Base-by-base conservation (phyloP, 53 echinoderm and acorn worm genomes). In the Holothuria scabra region DNA sequence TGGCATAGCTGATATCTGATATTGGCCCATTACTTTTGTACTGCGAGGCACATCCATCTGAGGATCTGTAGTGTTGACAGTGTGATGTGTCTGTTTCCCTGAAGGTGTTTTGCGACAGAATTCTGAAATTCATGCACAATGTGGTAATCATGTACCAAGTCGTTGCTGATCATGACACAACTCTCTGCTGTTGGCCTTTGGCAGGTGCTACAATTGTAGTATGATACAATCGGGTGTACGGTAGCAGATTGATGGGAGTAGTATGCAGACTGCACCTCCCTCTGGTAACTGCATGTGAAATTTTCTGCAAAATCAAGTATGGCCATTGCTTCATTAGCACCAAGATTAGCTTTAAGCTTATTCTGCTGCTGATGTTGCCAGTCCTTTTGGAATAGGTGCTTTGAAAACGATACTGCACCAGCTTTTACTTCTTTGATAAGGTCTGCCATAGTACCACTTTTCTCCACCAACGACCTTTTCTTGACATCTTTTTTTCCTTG, bases 301-400 rank as follows among this genome's bases (percentile, higher is more conserved):
- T 92, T 92, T 48, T 92, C 86, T 1, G 92, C 86, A 60, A 92
- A 92, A 61, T 92, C 89, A 11, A 67, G 56, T 7, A 89, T 33
- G 7, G 29, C 66, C 55, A 85, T 21, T 7, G 82, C 88, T 34
- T 69, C 74, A 78, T 81, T 46, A 1, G 16, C 38, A 0, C 46
- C 23, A 7, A 91, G 56, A 12, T 84, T 79, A 4, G 1, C 12
- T 20, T 37, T 60, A 4, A 86, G 85, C 8, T 14, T 1, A 22
- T 25, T 2, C 46, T 75, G 23, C 33, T 88, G 83, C 63, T 32
- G 10, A 21, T 88, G 83, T 33, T 75, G 84, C 88, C 88, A 88
- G 29, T 88, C 88, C 22, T 88, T 83, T 8, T 60, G 83, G 18
- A 88, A 87, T 37, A 87, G 83, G 32, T 87, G 84, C 32, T 83